phyloP scores from a whole-genome alignment of 2,797 vertebrate genomes.

The Tenualosa thibaudeaui region DNA sequence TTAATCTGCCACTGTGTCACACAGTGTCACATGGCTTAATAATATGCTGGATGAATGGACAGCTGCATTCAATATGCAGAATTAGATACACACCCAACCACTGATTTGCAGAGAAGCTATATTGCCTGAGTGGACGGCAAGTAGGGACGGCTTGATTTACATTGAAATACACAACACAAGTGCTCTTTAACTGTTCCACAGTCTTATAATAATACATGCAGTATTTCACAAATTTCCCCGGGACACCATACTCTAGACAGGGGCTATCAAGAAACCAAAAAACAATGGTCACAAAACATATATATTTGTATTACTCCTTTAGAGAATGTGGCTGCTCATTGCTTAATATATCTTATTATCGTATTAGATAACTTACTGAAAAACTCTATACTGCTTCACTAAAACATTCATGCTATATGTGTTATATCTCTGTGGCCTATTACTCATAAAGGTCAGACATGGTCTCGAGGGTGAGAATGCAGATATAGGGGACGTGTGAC shows the following conservation, averaged over 20 bases:
- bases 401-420: background rate
- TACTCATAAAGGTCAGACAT: background rate
- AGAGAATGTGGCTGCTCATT: background rate
- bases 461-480: background rate
- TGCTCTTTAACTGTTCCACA: background rate
- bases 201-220: background rate
- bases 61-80: slow-evolving; percentile 6
- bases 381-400: background rate
- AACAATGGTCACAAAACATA: background rate
- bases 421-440: background rate
- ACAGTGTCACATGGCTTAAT: slow-evolving; percentile 1
- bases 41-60: background rate
- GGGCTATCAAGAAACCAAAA: background rate
- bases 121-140: background rate
- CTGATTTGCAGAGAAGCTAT: background rate
- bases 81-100: background rate
- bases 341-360: no score
- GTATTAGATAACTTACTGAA: background rate
- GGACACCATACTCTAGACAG: background rate
- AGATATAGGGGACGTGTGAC: background rate
- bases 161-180: background rate
- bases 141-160: background rate
- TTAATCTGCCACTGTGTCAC: background rate
- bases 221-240: background rate
- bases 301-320: background rate